These are phyloP conservation scores for Trachymyrmex septentrionalis DNA, from an alignment of 1,140 invertebrate species.

Conservation along the genomic window DNA sequence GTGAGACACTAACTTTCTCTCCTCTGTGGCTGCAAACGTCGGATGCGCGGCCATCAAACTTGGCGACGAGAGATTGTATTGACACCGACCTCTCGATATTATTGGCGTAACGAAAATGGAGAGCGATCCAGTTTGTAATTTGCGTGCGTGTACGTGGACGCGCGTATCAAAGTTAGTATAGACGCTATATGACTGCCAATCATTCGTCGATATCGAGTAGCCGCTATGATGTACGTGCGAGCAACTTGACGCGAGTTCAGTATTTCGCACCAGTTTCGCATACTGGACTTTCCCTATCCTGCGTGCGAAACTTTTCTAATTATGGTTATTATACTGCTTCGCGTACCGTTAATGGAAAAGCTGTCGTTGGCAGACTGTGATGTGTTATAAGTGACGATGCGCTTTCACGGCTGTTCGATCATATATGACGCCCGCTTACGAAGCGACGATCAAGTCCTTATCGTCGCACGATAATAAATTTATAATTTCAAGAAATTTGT, in stretches of 20 bases:
- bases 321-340: constrained; percentile 50
- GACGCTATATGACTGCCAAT: constrained; percentile 47
- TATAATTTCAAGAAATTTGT: background rate
- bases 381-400: constrained; percentile 30
- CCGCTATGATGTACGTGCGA: constrained; percentile 32
- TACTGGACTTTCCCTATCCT: constrained; percentile 45
- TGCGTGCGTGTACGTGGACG: background rate
- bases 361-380: constrained; percentile 39
- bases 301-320: constrained; percentile 58
- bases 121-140: constrained; percentile 25
- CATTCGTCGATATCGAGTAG: constrained; percentile 40
- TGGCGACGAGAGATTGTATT: constrained; percentile 43
- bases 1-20: constrained; percentile 40
- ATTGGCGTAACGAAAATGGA: constrained; percentile 51
- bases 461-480: constrained; percentile 22
- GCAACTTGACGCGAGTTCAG: constrained; percentile 34
- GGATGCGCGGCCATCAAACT: constrained; percentile 19
- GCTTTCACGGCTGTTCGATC: constrained; percentile 36
- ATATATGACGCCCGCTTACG: background rate
- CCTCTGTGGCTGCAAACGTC: constrained; percentile 4
- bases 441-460: background rate
- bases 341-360: constrained; percentile 48
- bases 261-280: constrained; percentile 37
- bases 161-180: constrained; percentile 41
- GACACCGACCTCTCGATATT: constrained; percentile 53